phyloP scores from a whole-genome alignment of 2,888 invertebrate species.

The Calameuta filiformis region DNA sequence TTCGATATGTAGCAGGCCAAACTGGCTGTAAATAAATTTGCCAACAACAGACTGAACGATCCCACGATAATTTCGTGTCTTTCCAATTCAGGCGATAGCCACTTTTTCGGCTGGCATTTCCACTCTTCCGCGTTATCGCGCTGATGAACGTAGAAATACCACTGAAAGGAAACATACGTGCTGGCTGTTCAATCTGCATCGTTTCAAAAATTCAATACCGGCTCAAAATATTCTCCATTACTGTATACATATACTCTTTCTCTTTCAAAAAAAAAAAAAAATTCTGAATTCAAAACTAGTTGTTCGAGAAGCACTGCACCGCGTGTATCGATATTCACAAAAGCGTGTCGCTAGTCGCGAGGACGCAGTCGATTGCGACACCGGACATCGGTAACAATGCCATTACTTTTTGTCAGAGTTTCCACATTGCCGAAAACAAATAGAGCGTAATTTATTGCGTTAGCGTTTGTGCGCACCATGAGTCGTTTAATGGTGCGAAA shows the following conservation, averaged over 20 bases:
- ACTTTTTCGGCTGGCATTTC: constrained; percentile 80
- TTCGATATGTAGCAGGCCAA: constrained; percentile 76
- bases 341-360: not conserved
- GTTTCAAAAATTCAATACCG: no score
- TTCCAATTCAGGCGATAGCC: constrained; percentile 75
- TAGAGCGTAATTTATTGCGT: constrained; percentile 29
- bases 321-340: not conserved
- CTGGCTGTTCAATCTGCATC: no score
- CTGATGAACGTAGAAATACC: constrained; percentile 77
- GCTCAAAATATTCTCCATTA: no score
- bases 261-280: no score
- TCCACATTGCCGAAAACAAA: constrained; percentile 23
- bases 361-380: not conserved
- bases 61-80: constrained; percentile 77
- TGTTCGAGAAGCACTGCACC: not conserved
- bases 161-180: constrained; percentile 64
- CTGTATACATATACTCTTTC: no score
- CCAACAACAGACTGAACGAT: constrained; percentile 69
- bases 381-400: not conserved
- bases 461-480: constrained; percentile 20
- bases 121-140: constrained; percentile 74
- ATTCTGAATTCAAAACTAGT: no score
- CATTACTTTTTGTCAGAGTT: not conserved
- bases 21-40: constrained; percentile 70
- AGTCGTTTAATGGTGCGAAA: constrained; percentile 27